phyloP scores from a whole-genome alignment of 2,797 vertebrate species.

The Coendou prehensilis region DNA sequence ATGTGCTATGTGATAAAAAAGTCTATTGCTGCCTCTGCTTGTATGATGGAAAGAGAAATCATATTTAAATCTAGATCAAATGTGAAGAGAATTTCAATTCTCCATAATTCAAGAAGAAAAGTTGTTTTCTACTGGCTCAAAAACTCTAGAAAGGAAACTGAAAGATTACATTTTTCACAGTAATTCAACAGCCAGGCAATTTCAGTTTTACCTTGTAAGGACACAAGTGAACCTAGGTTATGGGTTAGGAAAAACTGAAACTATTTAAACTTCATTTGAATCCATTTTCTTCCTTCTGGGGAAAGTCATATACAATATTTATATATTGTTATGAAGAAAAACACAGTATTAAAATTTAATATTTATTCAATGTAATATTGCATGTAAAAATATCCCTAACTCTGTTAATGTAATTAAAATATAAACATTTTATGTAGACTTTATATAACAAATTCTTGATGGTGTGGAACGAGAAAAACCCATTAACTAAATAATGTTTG shows the following conservation, averaged over 20 bases:
- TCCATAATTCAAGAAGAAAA: constrained; percentile 59
- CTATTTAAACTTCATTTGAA: constrained; percentile 61
- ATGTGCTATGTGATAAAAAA: constrained; percentile 14
- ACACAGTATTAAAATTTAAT: constrained; percentile 55
- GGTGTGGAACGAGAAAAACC: not conserved
- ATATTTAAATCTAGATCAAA: constrained; percentile 67
- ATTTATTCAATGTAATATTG: constrained; percentile 39
- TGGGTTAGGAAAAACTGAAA: constrained; percentile 39
- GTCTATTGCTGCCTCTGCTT: constrained; percentile 13
- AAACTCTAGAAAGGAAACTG: constrained; percentile 55
- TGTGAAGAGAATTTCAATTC: constrained; percentile 70
- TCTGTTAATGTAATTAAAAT: constrained; percentile 53
- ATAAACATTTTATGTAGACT: constrained; percentile 25
- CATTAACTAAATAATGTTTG: not conserved
- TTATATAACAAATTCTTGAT: constrained; percentile 47
- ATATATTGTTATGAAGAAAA: constrained; percentile 47
- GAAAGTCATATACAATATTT: constrained; percentile 24
- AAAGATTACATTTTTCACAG: constrained; percentile 48
- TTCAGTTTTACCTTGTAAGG: constrained; percentile 56
- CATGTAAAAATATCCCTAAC: constrained; percentile 7
- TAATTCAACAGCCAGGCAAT: constrained; percentile 69
- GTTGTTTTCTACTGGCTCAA: constrained; percentile 46
- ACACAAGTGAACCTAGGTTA: constrained; percentile 40
- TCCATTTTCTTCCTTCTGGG: constrained; percentile 31
- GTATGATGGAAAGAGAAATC: constrained; percentile 64